Percentiles rank a stretch among this genome's conserved stretches.
Evolutionary conservation across 1,140 invertebrate species (phyloP).

Genomic region (Papilio dardanus): DNA sequence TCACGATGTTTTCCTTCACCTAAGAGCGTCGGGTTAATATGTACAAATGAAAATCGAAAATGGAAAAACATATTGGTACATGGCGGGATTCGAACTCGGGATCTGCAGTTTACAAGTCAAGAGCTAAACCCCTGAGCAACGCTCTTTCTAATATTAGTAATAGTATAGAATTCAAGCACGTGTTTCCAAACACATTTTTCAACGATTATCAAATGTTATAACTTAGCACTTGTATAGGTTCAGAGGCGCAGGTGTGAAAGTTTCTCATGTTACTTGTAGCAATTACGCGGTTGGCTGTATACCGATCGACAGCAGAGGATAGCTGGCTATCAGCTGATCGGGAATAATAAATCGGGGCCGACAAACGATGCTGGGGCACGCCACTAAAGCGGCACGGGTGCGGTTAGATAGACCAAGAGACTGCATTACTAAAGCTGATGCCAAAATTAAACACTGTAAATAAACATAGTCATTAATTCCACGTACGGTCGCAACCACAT

Average conservation of each 20-base stretch:
- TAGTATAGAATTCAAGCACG: neutral
- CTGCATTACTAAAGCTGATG: neutral
- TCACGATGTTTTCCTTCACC: too few relatives aligned
- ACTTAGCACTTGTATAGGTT: slow-evolving; percentile 3
- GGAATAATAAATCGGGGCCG: slow-evolving; percentile 49
- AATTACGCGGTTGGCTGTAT: slow-evolving; percentile 34
- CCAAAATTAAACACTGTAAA: neutral
- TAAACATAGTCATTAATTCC: too few relatives aligned
- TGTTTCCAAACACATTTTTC: neutral
- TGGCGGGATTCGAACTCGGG: too few relatives aligned
- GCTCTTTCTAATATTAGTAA: too few relatives aligned
- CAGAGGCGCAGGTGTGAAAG: slow-evolving; percentile 21
- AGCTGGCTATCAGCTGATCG: slow-evolving; percentile 42
- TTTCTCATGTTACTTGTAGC: slow-evolving; percentile 35
- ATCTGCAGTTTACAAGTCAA: too few relatives aligned
- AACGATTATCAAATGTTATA: neutral
- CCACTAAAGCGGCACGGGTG: slow-evolving; percentile 40
- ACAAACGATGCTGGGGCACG: slow-evolving; percentile 52
- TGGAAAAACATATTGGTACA: too few relatives aligned
- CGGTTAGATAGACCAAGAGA: slow-evolving; percentile 17
- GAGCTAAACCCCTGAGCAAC: too few relatives aligned
- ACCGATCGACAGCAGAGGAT: slow-evolving; percentile 21
- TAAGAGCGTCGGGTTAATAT: too few relatives aligned
- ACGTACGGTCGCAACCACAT: too few relatives aligned
- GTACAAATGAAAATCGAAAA: too few relatives aligned